Base-by-base conservation (phyloP, 2,888 invertebrate species). In the Stenoptilia bipunctidactyla region DNA sequence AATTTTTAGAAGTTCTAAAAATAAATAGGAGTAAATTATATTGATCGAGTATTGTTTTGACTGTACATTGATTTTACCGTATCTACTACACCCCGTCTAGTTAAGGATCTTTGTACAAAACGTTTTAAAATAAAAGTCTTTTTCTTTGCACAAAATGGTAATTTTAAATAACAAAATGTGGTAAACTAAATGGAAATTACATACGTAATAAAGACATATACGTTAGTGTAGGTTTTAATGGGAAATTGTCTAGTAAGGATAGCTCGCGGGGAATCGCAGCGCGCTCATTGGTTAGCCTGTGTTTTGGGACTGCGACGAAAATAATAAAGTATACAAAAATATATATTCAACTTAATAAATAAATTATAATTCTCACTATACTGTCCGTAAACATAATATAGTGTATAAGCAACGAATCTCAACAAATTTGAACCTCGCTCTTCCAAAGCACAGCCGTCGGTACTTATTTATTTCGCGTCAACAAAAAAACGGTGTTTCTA, bases 151-250 rank as follows among this genome's bases (percentile, higher is more conserved):
- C 80, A 76, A 80, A 59, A 53, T 8, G 9, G 13, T 34, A 34
- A 34, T 34, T 61, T 60, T 42, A 55, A 58, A 55, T 53, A 48
- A 70, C 68, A 66, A 66, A 66, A 20, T 20, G 20, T 65, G 57
- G 65, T 74, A 74, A 77, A 64, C 56, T 57, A 53, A 65, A 74
- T 71, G 67, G 74, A 74, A 80, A 77, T 79, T 75, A 83, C 74
- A 83, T 83, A 83, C 82, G 82, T 83, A 83, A 83, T 75, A 79
- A 83, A 83, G 82, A 83, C 82, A 83, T 83, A 83, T 83, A 83
- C 83, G 75, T 71, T 77, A 80, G 70, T 68, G 66, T 82, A 80
- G 75, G 76, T 65, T 72, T 76, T 61, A 68, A 60, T 74, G 66
- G 76, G 66, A 79, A 79, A 80, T 79, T 79, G 80, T 80, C 76